These are phyloP conservation scores for Oncorhynchus clarkii DNA, from an alignment of 2,113 vertebrate genomes.

Conservation along the genomic window DNA sequence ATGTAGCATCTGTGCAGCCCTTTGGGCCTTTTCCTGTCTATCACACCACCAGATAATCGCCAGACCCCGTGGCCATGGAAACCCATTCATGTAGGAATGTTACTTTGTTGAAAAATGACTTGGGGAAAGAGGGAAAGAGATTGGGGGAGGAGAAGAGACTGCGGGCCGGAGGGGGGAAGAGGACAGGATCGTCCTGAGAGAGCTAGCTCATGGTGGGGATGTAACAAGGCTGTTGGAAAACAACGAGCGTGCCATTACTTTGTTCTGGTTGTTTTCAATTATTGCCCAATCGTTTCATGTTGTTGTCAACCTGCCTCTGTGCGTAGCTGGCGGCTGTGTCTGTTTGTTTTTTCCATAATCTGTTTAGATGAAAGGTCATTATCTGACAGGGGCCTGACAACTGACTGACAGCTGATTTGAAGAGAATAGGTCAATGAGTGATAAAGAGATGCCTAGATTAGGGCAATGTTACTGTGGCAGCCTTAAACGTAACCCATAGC, in stretches of 20 bases:
- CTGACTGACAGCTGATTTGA: too few relatives aligned
- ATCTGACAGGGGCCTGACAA: too few relatives aligned
- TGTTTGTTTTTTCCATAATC: too few relatives aligned
- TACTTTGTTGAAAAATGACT: conserved; percentile 68
- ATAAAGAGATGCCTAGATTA: too few relatives aligned
- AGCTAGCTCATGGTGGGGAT: conserved; percentile 40
- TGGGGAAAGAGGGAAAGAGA: conserved; percentile 45
- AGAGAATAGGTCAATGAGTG: too few relatives aligned
- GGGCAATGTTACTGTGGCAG: too few relatives aligned
- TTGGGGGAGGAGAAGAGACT: background rate
- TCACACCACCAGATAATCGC: conserved; percentile 59
- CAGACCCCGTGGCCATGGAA: conserved; percentile 64
- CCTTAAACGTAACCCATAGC: too few relatives aligned
- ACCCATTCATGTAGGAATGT: conserved; percentile 72
- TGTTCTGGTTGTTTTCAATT: too few relatives aligned
- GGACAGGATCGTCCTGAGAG: conserved; percentile 23
- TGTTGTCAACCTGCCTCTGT: background rate
- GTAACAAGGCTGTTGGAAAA: background rate
- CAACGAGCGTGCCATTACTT: too few relatives aligned
- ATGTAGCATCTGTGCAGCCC: conserved; percentile 67
- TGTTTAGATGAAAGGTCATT: too few relatives aligned
- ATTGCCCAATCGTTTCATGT: background rate
- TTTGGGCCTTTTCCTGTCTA: conserved; percentile 53
- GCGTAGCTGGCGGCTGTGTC: background rate
- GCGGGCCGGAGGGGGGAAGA: conserved; percentile 30